phyloP scores from a whole-genome alignment of 2,797 vertebrate genomes.

The Cottoperca gobio region DNA sequence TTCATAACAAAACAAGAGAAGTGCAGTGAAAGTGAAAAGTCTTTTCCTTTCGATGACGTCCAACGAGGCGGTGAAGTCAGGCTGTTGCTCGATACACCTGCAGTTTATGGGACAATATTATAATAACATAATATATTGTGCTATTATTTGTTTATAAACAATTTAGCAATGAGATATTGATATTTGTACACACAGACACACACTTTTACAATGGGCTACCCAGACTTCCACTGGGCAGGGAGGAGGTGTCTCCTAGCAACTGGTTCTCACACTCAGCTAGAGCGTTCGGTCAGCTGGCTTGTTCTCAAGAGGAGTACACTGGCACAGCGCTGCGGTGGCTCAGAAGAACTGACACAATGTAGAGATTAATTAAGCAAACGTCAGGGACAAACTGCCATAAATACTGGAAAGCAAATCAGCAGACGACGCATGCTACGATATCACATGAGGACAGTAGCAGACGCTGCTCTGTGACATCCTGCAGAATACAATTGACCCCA shows the following conservation, averaged over 20 bases:
- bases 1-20: background rate
- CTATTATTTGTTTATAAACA: too few species aligned
- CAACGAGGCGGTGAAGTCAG: too few species aligned
- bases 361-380: constrained; percentile 10
- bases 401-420: too few species aligned
- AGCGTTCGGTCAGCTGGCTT: constrained; percentile 49
- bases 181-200: constrained; percentile 17
- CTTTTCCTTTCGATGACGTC: too few species aligned
- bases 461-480: background rate
- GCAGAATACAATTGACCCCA: background rate
- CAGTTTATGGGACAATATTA: too few species aligned
- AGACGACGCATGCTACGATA: background rate
- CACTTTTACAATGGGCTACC: constrained; percentile 46
- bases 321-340: constrained; percentile 53
- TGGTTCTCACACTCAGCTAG: constrained; percentile 61
- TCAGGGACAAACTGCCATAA: background rate
- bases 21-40: too few species aligned
- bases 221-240: constrained; percentile 61
- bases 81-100: too few species aligned
- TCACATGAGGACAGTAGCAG: background rate
- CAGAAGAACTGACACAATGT: constrained; percentile 37
- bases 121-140: too few species aligned
- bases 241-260: constrained; percentile 83
- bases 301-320: constrained; percentile 28
- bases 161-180: too few species aligned